Conservation (phyloP, 2,797 vertebrate species). For the Sebastiscus tertius region DNA sequence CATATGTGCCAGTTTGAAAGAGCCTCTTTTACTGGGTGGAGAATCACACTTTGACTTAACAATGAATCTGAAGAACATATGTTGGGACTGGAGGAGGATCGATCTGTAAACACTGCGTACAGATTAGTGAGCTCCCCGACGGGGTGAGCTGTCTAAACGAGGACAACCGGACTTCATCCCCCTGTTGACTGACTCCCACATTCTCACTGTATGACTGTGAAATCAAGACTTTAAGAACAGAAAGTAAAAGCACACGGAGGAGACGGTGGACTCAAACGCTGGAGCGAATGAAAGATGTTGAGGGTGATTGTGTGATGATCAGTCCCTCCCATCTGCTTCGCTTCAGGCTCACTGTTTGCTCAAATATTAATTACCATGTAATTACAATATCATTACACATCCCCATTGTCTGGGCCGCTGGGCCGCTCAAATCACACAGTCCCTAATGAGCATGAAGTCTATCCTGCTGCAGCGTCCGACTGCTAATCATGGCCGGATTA, state of each 20-base stretch:
- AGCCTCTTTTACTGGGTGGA: conserved; percentile 3
- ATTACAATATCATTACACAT: conserved; percentile 81
- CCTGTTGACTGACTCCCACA: conserved; percentile 1
- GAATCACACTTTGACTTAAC: conserved; percentile 37
- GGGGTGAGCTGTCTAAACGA: background rate
- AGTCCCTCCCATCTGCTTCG: conserved; percentile 56
- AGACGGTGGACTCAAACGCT: background rate
- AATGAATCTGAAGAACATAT: conserved; percentile 43
- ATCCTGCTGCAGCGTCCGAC: conserved; percentile 34
- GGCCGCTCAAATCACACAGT: conserved; percentile 21
- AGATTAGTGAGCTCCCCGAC: background rate
- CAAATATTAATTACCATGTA: conserved; percentile 77
- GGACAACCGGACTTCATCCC: background rate
- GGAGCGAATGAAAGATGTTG: conserved; percentile 25
- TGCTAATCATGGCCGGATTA: conserved; percentile 13
- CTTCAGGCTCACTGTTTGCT: conserved; percentile 52
- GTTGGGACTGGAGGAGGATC: conserved; percentile 1
- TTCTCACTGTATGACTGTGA: conserved; percentile 43
- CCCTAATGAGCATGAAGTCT: conserved; percentile 61
- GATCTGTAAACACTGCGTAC: background rate
- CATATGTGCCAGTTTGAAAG: conserved; percentile 73
- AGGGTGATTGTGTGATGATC: conserved; percentile 57
- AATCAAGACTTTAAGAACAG: conserved; percentile 49
- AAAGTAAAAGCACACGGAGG: conserved; percentile 1
- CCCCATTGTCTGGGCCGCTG: conserved; percentile 43